These are phyloP conservation scores for Enteromius anoplus DNA, from an alignment of 2,797 vertebrate species.

Conservation along the genomic window DNA sequence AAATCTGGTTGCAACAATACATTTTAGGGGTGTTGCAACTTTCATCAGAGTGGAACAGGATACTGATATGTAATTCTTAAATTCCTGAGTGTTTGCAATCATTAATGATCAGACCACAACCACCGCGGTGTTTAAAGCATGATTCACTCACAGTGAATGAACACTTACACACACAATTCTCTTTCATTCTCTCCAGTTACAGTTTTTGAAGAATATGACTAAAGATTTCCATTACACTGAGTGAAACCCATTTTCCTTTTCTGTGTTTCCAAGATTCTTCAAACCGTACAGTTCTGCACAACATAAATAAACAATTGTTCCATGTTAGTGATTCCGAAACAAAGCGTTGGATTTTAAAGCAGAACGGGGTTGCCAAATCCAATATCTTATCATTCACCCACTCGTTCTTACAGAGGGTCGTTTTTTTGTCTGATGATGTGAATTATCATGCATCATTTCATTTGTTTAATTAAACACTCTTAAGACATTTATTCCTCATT, in stretches of 20 bases:
- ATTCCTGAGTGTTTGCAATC: not conserved
- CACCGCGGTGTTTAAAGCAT: not conserved
- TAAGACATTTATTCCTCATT: not conserved
- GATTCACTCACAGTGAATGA: constrained; percentile 37
- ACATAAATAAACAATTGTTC: constrained; percentile 33
- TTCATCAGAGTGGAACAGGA: constrained; percentile 2
- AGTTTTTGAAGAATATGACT: not conserved
- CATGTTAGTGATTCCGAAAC: constrained; percentile 38
- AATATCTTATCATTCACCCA: constrained; percentile 45
- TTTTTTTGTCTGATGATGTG: constrained; percentile 28
- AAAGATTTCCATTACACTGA: constrained; percentile 18
- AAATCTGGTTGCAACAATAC: not conserved
- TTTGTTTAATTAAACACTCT: not conserved
- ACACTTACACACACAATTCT: constrained; percentile 3
- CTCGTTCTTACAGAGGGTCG: constrained; percentile 7
- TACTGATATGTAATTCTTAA: not conserved
- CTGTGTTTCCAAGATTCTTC: not conserved
- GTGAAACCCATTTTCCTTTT: constrained; percentile 21
- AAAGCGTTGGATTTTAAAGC: constrained; percentile 33
- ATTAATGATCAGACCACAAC: constrained; percentile 5
- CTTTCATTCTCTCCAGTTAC: constrained; percentile 28
- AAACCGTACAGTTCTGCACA: not conserved
- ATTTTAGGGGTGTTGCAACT: not conserved
- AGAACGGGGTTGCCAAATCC: constrained; percentile 45
- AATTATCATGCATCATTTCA: constrained; percentile 7